Conservation (phyloP, 2,113 vertebrate genomes). For the Colistium nudipinnis region DNA sequence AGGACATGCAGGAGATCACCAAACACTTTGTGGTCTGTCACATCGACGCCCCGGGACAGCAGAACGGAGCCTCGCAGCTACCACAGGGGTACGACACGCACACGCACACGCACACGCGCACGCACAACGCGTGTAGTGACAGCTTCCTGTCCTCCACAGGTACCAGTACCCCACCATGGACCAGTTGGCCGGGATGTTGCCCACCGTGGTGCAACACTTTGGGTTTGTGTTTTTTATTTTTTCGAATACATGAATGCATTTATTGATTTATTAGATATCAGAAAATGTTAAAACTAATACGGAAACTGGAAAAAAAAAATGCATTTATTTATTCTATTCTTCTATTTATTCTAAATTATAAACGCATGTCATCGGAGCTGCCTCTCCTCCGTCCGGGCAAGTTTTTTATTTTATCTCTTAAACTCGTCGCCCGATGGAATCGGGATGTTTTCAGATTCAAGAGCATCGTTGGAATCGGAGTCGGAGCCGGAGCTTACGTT, state of each 20-base stretch:
- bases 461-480: conserved; percentile 94
- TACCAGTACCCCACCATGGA: conserved; percentile 99
- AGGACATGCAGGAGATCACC: conserved; percentile 99
- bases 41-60: conserved; percentile 92
- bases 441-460: conserved; percentile 86
- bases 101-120: background rate
- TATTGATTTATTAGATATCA: no score
- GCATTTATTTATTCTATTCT: no score
- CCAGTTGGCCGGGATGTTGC: conserved; percentile 94
- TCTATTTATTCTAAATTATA: no score
- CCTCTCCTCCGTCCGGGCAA: background rate
- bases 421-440: background rate
- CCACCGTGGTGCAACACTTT: conserved; percentile 95
- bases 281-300: no score
- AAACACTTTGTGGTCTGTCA: conserved; percentile 99
- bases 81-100: conserved; percentile 88
- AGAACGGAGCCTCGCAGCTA: conserved; percentile 90
- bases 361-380: background rate
- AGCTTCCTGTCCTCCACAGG: conserved; percentile 73
- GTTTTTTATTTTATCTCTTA: background rate
- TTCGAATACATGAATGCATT: no score
- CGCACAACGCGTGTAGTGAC: background rate
- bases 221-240: conserved; percentile 83
- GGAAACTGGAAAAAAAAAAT: no score
- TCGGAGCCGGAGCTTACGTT: conserved; percentile 94